Conservation (phyloP, 1,140 invertebrate genomes). For the Pomacea maculata region DNA sequence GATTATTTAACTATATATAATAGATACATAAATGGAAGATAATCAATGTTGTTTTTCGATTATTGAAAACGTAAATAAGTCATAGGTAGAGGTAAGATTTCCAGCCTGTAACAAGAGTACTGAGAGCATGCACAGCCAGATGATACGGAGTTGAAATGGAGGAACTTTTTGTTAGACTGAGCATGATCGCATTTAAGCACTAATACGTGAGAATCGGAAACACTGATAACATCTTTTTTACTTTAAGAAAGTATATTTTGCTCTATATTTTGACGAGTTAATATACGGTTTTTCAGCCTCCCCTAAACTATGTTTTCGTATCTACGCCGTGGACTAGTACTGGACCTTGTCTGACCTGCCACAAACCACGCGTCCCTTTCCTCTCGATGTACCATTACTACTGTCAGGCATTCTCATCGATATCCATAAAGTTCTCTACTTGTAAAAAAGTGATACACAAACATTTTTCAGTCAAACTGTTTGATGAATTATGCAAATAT, state of each 20-base stretch:
- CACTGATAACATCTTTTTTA: not conserved
- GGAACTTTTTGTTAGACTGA: too few relatives aligned
- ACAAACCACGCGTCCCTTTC: not conserved
- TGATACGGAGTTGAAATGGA: too few relatives aligned
- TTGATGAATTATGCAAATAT: conserved; percentile 7
- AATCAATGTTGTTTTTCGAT: too few relatives aligned
- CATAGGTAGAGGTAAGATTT: too few relatives aligned
- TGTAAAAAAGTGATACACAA: not conserved
- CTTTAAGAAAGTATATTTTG: not conserved
- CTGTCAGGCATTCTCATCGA: not conserved
- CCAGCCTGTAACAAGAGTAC: too few relatives aligned
- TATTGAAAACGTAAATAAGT: too few relatives aligned
- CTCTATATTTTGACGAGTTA: not conserved
- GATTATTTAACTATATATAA: too few relatives aligned
- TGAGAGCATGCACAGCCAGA: too few relatives aligned
- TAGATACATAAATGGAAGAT: too few relatives aligned
- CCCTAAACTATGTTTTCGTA: not conserved
- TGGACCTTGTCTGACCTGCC: conserved; percentile 19
- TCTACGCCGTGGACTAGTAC: too few relatives aligned
- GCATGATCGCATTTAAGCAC: too few relatives aligned
- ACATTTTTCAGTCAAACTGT: not conserved
- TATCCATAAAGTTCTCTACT: not conserved
- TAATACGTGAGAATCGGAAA: too few relatives aligned
- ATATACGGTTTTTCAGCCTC: not conserved
- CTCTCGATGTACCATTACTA: not conserved